Conservation (phyloP, 2,113 vertebrate genomes). For the Protobothrops flavoviridis region DNA sequence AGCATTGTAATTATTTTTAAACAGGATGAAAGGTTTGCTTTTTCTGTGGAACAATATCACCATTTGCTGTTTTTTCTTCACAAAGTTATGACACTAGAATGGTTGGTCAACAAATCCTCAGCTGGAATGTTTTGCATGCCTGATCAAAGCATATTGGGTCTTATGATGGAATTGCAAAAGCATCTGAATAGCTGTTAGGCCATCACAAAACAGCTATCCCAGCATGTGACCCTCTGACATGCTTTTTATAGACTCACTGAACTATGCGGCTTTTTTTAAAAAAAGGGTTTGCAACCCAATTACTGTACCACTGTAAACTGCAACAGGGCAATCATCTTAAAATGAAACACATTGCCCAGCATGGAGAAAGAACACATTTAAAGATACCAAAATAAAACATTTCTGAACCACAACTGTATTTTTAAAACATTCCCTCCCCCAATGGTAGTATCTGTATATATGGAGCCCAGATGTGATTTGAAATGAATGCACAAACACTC, state of each 20-base stretch:
- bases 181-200: conserved; percentile 57
- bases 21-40: background rate
- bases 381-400: background rate
- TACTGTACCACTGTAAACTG: conserved; percentile 17
- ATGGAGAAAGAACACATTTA: conserved; percentile 9
- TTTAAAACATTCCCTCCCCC: background rate
- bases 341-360: conserved; percentile 9
- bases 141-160: conserved; percentile 53
- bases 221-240: background rate
- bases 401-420: background rate
- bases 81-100: conserved; percentile 20
- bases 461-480: background rate
- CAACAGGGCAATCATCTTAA: conserved; percentile 31
- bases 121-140: conserved; percentile 44
- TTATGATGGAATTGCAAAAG: conserved; percentile 53
- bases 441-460: background rate
- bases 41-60: background rate
- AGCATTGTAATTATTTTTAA: background rate
- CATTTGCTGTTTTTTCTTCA: conserved; percentile 1
- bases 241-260: conserved; percentile 48
- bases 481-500: background rate
- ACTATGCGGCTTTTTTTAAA: conserved; percentile 5
- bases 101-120: conserved; percentile 53
- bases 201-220: conserved; percentile 42
- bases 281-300: conserved; percentile 11